Evolutionary conservation across 35 echinoderm and acorn worm genomes (phyloP).

Genomic region (Ptychodera flava): DNA sequence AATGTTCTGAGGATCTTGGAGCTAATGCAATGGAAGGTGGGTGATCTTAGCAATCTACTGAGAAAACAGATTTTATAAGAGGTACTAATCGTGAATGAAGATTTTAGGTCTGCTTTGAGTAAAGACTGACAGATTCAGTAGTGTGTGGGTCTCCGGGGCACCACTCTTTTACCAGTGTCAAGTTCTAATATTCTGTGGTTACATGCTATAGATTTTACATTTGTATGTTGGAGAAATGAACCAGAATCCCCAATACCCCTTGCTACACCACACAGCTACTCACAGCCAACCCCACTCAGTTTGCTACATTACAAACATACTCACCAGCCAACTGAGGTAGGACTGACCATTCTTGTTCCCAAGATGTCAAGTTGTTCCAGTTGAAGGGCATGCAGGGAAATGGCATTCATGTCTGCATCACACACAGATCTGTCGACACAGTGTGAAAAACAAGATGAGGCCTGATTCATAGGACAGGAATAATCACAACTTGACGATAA

Average conservation of each 20-base stretch:
- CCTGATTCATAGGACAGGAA: background rate
- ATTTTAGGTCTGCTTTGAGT: background rate
- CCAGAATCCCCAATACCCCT: background rate
- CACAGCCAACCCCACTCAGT: background rate
- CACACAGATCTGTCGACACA: slow-evolving; percentile 40
- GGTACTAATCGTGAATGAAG: no score
- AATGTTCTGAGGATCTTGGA: background rate
- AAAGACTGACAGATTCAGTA: background rate
- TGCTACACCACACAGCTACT: background rate
- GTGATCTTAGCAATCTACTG: background rate
- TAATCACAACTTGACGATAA: background rate
- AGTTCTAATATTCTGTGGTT: no score
- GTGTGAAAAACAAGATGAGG: background rate
- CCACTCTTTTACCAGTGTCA: no score
- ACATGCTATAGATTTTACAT: no score
- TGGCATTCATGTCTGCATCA: slow-evolving; percentile 46
- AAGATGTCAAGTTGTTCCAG: slow-evolving; percentile 62
- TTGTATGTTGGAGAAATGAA: background rate
- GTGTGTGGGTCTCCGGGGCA: background rate
- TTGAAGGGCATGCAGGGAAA: slow-evolving; percentile 30
- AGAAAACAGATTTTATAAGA: background rate
- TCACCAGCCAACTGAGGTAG: slow-evolving; percentile 40
- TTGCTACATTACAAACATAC: background rate
- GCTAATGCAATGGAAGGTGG: background rate
- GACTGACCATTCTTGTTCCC: slow-evolving; percentile 30